A percentile compares a stretch with the other conserved stretches of the same genome.
Evolutionary conservation across 2,797 vertebrate species (phyloP).

Genomic region (Poliocrania exsul): DNA sequence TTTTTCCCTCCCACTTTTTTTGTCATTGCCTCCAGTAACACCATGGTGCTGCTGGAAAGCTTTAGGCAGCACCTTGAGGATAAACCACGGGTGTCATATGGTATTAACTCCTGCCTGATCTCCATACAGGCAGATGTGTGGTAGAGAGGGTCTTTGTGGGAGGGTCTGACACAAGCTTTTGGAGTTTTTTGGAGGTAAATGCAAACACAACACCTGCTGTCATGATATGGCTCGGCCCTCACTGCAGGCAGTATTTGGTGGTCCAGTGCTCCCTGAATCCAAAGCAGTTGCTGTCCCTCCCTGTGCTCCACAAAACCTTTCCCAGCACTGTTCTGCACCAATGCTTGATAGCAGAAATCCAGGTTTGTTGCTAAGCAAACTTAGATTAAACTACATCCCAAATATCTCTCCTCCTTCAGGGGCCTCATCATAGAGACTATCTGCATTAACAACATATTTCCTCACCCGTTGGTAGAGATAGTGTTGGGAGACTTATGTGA

Average conservation of each 20-base stretch:
- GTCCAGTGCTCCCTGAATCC: neutral
- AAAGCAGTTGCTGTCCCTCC: neutral
- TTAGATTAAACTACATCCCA: neutral
- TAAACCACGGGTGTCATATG: rapidly evolving
- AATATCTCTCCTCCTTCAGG: neutral
- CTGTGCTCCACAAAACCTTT: neutral
- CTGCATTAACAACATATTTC: neutral
- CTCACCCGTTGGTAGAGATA: neutral
- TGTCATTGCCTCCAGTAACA: neutral
- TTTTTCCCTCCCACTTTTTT: neutral
- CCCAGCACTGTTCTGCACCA: neutral
- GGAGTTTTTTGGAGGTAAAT: neutral
- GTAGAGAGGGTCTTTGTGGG: neutral
- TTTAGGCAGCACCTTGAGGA: neutral
- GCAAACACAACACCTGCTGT: neutral
- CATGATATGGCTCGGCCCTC: neutral
- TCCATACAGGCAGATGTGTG: neutral
- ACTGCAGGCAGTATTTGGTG: neutral
- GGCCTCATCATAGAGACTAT: neutral
- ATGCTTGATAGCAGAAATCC: neutral
- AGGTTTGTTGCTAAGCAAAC: neutral
- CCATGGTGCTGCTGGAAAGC: neutral
- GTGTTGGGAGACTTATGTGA: neutral
- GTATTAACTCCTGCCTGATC: neutral
- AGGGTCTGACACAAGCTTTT: neutral